phyloP scores from a whole-genome alignment of 2,113 vertebrate species.

The Megaceryle torquata region DNA sequence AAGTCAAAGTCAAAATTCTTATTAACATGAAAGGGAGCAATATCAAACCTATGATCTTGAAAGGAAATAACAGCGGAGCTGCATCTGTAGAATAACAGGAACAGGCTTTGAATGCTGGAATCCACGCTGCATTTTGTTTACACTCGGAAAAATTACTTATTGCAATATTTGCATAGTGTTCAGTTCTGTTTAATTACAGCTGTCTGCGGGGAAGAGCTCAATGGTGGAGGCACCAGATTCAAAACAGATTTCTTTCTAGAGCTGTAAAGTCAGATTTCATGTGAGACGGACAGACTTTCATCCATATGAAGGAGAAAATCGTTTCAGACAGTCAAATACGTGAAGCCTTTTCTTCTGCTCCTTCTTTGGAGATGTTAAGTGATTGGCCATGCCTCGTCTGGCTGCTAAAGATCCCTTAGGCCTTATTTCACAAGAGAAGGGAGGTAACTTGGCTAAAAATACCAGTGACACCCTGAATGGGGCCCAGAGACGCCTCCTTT shows the following conservation, averaged over 20 bases:
- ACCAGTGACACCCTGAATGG: rapidly evolving
- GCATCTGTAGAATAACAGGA: neutral
- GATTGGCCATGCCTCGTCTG: neutral
- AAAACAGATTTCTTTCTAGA: conserved; percentile 1
- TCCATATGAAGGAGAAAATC: neutral
- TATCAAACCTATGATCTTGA: conserved; percentile 1
- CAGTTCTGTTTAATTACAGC: conserved; percentile 39
- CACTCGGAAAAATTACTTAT: neutral
- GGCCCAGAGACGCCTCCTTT: neutral
- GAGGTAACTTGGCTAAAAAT: neutral
- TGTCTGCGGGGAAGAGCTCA: neutral
- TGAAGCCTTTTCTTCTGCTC: neutral
- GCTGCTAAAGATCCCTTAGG: neutral
- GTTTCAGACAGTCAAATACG: neutral
- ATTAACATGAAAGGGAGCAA: neutral
- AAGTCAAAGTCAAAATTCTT: neutral
- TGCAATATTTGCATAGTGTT: conserved; percentile 31
- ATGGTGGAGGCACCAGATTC: neutral
- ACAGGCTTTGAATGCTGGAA: neutral
- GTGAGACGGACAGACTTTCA: neutral
- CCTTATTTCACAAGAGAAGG: neutral
- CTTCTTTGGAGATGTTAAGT: neutral
- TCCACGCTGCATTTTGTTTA: neutral
- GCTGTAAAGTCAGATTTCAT: neutral
- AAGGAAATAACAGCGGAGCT: neutral